These are phyloP conservation scores for Lanistes nyassanus DNA, from an alignment of 1,140 invertebrate species.

Conservation along the genomic window DNA sequence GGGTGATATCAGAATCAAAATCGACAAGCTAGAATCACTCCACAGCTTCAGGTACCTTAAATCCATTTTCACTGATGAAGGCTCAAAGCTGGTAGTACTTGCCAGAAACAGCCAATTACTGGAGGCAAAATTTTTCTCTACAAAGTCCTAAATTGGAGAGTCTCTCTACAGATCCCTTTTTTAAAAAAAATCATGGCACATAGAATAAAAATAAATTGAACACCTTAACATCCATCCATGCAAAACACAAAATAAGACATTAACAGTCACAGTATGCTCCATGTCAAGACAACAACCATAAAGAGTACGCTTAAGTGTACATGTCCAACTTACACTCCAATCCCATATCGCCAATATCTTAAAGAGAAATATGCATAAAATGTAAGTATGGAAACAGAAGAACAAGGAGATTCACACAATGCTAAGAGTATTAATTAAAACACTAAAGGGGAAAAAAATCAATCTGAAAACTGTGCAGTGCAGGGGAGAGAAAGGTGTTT, in stretches of 20 bases:
- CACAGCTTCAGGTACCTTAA: no score
- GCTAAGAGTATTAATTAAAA: neutral
- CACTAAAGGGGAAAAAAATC: constrained; percentile 17
- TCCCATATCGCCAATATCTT: constrained; percentile 59
- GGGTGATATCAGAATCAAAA: no score
- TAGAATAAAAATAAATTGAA: neutral
- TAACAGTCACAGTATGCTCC: neutral
- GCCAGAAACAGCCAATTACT: no score
- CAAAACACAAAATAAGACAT: neutral
- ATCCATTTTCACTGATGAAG: no score
- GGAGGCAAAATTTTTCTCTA: no score
- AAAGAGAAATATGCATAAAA: constrained; percentile 6
- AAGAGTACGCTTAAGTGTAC: neutral
- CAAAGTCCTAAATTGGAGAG: no score
- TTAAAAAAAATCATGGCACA: no score
- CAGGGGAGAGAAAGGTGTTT: no score
- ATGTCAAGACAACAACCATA: constrained; percentile 1
- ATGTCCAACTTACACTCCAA: constrained; percentile 51
- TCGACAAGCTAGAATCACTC: no score
- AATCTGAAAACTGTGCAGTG: no score
- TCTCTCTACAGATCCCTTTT: no score
- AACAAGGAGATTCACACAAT: neutral
- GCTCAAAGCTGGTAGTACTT: no score
- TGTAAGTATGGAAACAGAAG: neutral
- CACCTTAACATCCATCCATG: neutral